Base-by-base conservation (phyloP, 2,888 invertebrate genomes). In the Subacronicta megacephala region DNA sequence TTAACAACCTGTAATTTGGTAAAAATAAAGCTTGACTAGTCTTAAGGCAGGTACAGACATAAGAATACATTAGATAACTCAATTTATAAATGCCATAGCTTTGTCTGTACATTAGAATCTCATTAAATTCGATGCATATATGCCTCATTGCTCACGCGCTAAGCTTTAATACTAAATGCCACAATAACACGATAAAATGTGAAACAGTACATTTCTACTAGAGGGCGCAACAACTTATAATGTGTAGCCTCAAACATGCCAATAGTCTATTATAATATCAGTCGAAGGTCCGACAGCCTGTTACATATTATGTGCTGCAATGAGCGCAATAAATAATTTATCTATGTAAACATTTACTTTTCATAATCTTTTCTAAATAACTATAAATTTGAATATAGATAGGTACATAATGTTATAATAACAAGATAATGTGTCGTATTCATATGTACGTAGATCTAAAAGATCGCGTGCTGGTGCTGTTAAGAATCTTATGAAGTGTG, bases 161-260 rank as follows among this genome's bases (percentile, higher is more conserved):
- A 80, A 78, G 73, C 55, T 59, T 64, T 67, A 80, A 82, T 81
- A 85, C 84, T 89, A 89, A 88, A 89, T 89, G 88, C 87, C 83
- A 82, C 75, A 77, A 68, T 78, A 77, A 82, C 80, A 78, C 59
- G 66, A 69, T 77, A 75, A n/a, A 77, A 64, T 69, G 69, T 71
- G 67, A 67, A 73, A 74, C 63, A 68, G 62, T 69, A 76, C 62
- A 79, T 79, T 72, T 76, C 75, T 70, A 75, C 64, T 62, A 62
- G 62, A 72, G 72, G 77, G 69, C 59, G 65, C 62, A 56, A 63
- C 57, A n/a, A 57, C 33, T 63, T 73, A 56, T 51, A 61, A 63
- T 72, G 63, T 64, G 67, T 53, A 69, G 77, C 78, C 79, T 72
- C 80, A 84, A 83, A 79, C 78, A 79, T 79, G 75, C 74, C 74